phyloP scores from a whole-genome alignment of 2,888 invertebrate species.

The Eupithecia centaureata region DNA sequence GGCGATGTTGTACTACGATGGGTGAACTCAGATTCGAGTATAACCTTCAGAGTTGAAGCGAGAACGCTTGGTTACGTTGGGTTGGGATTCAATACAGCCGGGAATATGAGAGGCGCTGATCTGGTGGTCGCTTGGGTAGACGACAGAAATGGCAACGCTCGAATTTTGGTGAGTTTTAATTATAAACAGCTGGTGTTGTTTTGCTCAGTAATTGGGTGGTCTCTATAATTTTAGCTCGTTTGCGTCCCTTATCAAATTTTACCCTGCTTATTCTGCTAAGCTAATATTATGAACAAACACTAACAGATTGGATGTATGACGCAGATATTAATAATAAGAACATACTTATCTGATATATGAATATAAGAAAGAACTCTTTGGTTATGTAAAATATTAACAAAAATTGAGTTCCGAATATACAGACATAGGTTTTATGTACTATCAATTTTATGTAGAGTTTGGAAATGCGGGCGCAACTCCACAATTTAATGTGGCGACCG shows the following conservation, averaged over 20 bases:
- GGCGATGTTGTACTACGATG: conserved; percentile 86
- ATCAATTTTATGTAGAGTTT: neutral
- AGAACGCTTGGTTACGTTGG: conserved; percentile 93
- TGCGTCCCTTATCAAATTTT: conserved; percentile 2
- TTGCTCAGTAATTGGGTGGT: conserved; percentile 47
- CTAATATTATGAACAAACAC: neutral
- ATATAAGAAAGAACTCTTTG: neutral
- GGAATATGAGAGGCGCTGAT: conserved; percentile 92
- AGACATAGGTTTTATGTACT: too few species aligned
- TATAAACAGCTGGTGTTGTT: conserved; percentile 58
- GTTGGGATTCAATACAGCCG: conserved; percentile 92
- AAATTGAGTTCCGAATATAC: neutral
- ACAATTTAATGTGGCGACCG: conserved; percentile 3
- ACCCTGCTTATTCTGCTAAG: neutral
- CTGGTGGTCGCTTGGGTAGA: conserved; percentile 96
- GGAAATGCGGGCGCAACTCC: neutral
- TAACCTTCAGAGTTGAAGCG: conserved; percentile 93
- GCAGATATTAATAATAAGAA: neutral
- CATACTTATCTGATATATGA: neutral
- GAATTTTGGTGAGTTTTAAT: conserved; percentile 89
- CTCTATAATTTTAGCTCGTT: conserved; percentile 28
- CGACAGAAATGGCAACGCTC: conserved; percentile 86
- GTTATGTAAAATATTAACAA: neutral
- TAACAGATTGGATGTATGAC: neutral
- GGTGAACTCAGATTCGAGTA: conserved; percentile 90